Conservation (phyloP, 2,888 invertebrate genomes). For the Acronicta alni region DNA sequence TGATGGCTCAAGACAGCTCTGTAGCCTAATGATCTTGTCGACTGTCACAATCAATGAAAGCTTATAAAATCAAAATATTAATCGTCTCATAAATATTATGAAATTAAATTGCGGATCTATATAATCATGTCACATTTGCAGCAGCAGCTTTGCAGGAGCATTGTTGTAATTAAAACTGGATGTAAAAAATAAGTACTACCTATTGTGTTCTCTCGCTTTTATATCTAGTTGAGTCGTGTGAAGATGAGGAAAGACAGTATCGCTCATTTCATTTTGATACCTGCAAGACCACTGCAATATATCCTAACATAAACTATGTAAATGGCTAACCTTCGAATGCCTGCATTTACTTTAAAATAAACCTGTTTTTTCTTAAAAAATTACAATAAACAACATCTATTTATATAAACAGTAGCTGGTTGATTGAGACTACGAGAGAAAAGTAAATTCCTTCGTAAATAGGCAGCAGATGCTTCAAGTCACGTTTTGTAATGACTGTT, state of each 20-base stretch:
- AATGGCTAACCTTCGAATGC: conserved; percentile 38
- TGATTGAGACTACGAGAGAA: conserved; percentile 41
- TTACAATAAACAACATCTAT: conserved; percentile 33
- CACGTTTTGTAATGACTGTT: conserved; percentile 41
- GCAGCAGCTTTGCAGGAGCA: conserved; percentile 36
- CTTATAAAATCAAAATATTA: not conserved
- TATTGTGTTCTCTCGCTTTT: conserved; percentile 59
- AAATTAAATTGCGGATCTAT: not conserved
- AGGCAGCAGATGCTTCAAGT: conserved; percentile 36
- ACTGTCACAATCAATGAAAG: conserved; percentile 10
- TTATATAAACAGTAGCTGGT: conserved; percentile 32
- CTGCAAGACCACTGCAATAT: conserved; percentile 35
- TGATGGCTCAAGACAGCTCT: conserved; percentile 14
- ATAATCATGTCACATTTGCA: not conserved
- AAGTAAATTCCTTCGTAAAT: conserved; percentile 32
- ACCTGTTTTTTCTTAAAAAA: conserved; percentile 35
- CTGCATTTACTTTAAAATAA: conserved; percentile 34
- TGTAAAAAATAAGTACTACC: conserved; percentile 67
- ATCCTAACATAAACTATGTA: conserved; percentile 31
- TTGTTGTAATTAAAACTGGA: conserved; percentile 63
- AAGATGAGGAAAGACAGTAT: conserved; percentile 70
- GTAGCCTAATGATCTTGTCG: conserved; percentile 10
- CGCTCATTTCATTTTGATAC: conserved; percentile 55
- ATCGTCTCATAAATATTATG: not conserved
- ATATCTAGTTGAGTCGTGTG: conserved; percentile 63